Base-by-base conservation (phyloP, 2,797 vertebrate species). In the Miichthys miiuy region DNA sequence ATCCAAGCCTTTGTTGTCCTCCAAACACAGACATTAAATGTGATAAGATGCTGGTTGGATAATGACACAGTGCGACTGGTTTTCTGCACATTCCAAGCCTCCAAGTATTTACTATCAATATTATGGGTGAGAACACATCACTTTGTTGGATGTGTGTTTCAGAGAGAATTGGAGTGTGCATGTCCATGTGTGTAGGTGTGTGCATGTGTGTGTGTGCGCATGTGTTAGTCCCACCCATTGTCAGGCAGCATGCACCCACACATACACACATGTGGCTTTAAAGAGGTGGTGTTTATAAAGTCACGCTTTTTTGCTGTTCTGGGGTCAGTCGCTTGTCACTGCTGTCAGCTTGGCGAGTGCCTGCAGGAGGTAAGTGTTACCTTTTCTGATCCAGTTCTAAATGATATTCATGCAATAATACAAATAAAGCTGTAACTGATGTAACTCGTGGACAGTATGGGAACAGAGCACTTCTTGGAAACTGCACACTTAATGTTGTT, bases 61-160 rank as follows among this genome's bases (percentile, higher is more conserved):
- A 93, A 87, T 90, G 88, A 84, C 86, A 90, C 87, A 84, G 86
- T 78, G 82, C 21, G 85, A 85, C 89, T 74, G 89, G 70, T 85
- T 89, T 73, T 34, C 72, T 84, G 82, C 78, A 79, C 90, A 92
- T 92, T 86, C 83, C 87, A 83, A 87, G 83, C 72, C 60, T 27
- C 18, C 94, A 34, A 7, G 92, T 96, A 90, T 95, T 93, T 87
- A 94, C 88, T 93, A 92, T 95, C 94, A 96, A 96, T 95, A 96
- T 95, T 95, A 88, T 95, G 94, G 87, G 93, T 95, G 77, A 81
- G 85, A 90, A 83, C 67, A 75, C 50, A 63, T 74, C 17, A 48
- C 75, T 46, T 55, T 57, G 56, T 17, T 68, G 68, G 63, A 82
- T 67, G 51, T 61, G 77, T 66, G 73, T 71, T 54, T 77, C 3